Base-by-base conservation (phyloP, 2,797 vertebrate genomes). In the Myioborus melanocephalus region DNA sequence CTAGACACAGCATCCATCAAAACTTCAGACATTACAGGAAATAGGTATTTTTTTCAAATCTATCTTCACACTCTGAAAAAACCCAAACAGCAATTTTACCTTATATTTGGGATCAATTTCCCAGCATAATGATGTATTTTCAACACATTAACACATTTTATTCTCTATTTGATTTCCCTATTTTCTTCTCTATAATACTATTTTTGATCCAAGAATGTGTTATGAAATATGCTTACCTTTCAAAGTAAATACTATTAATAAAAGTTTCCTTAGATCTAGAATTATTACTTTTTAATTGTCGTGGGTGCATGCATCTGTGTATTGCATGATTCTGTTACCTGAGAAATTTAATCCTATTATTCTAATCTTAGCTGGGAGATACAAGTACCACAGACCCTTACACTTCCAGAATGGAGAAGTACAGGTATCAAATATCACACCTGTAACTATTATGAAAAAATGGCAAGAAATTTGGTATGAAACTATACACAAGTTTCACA, bases 91-190 rank as follows among this genome's bases (percentile, higher is more conserved):
- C 6, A 76, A 56, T 59, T 63, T 44, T 56, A 11, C 8, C 5
- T 86, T 55, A 37, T 14, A 64, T 15, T 22, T 76, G 15, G 1
- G 7, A 64, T 79, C 8, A 57, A 14, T 60, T 84, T 81, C 22
- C 28, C 9, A 41, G 63, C 14, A 43, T 2, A 70, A 47, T 0
- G 0, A 20, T 14, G 3, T 22, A 1, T 56, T 30, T 66, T 73
- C 50, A 35, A 4, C 4, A 28, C 6, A 34, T 28, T 63, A 37
- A 4, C 4, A 28, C 6, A 30, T 22, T 66, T 71, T 69, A 8
- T 49, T 55, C 20, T 65, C 7, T 65, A 13, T 76, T 72, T 61
- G 30, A 65, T n/a, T n/a, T 55, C 53, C 9, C 20, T n/a, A 12
- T 52, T 30, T 52, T 52, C 50, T 32, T 52, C 28, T 53, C 18